Evolutionary conservation across 64 coral and sea anemone genomes (phyloP), one percentile per base, ranked within the genome.

Genomic region (Actinia tenebrosa): DNA sequence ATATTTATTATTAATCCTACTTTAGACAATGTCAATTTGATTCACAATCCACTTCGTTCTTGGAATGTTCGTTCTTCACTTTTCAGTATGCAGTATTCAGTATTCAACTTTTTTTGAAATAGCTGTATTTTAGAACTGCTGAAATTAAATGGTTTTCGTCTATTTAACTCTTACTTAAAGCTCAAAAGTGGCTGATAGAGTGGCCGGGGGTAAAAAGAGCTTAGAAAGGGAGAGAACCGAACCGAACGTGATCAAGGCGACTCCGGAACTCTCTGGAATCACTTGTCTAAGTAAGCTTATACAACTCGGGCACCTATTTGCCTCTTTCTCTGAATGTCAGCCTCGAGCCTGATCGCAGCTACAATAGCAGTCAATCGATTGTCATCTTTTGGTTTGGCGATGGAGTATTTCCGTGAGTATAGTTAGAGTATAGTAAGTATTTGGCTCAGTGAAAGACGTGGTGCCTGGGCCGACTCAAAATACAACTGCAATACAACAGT

Each of bases 391-490:
- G 79, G 79, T 53, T 53, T 10, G 50, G 53, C 79, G 30, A 37
- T 37, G 79, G 79, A 81, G 53, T 53, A 45, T 25, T 81, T 81
- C 45, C 79, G 79, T 81, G 79, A 81, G 79, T 81, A 81, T 81
- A 1, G 16, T 81, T 37, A 37, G 30, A 37, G 30, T 37, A 37
- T 37, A 37, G 30, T 37, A 0, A 37, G 30, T 37, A 37, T 37
- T 1, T 37, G 30, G 30, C 30, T 37, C 30, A 37, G 30, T 37
- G 30, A 37, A 1, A 37, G 30, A 37, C 30, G 30, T 37, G 30
- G 30, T 37, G 30, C 30, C 30, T 37, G 30, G 26, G 69, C 22
- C 69, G n/a, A 75, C 26, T 26, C 69, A 47, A 86, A 54, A 43
- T 75, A 14, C 69, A 75, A 14, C 2, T 42, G 42, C 69, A 42